phyloP scores from a whole-genome alignment of 30 jellyfish, hydroid and myxozoan genomes.

The Cassiopea xamachana region DNA sequence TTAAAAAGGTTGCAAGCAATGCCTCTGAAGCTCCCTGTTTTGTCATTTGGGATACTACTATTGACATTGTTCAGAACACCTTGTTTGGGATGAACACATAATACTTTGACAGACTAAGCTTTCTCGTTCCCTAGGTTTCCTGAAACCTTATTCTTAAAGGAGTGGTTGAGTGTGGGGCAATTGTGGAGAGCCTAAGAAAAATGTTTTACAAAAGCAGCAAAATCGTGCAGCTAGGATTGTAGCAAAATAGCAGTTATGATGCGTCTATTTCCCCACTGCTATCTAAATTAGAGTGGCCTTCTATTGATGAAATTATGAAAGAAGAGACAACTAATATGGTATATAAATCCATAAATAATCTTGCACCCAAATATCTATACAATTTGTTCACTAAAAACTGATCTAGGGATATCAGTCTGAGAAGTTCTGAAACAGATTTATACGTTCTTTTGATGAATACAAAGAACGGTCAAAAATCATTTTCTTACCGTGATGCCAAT shows the following conservation, averaged over 20 bases:
- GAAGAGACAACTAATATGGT: conserved; percentile 1
- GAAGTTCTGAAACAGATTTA: conserved; percentile 6
- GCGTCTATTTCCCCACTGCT: conserved; percentile 1
- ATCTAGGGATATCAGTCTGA: neutral
- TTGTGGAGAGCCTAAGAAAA: neutral
- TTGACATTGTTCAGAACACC: no score
- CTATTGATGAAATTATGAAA: neutral
- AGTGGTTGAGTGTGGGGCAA: conserved; percentile 8
- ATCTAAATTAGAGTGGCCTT: conserved; percentile 21
- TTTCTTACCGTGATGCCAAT: no score
- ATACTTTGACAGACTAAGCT: no score
- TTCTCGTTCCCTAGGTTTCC: neutral
- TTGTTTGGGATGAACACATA: no score
- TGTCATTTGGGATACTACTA: no score
- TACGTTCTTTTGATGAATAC: neutral
- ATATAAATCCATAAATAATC: neutral
- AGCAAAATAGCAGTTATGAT: conserved; percentile 12
- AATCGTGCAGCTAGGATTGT: conserved; percentile 17
- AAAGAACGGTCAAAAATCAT: no score
- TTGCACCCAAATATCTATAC: conserved; percentile 6
- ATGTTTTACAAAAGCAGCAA: conserved; percentile 6
- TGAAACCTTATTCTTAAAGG: neutral
- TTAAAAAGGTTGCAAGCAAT: no score
- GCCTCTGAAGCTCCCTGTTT: no score
- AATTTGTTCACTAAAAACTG: neutral